Base-by-base conservation (phyloP, 2,888 invertebrate species). In the Philereme vetulata region DNA sequence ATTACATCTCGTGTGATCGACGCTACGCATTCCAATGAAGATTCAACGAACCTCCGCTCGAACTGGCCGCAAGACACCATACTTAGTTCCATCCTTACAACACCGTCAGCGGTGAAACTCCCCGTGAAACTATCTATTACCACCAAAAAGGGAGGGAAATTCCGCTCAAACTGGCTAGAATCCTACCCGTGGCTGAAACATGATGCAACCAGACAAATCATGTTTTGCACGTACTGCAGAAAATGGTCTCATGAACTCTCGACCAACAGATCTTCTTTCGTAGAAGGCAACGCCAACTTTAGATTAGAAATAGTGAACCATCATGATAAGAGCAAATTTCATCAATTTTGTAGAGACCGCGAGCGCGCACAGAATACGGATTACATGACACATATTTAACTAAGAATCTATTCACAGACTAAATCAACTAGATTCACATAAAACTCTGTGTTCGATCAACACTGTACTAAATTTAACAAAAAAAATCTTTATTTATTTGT, bases 291-390 rank as follows among this genome's bases (percentile, higher is more conserved):
- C 75, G 93, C 95, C 49, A 96, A 96, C 83, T 96, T 96, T 85
- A 93, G 96, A 54, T 88, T 96, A 64, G 96, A 96, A 88, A 96
- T 96, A 73, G 94, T 96, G 49, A 96, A 96, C 81, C 96, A 96
- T 82, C 96, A 96, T 77, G 95, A 96, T 80, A 96, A 95, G 80
- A 95, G 95, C 81, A 96, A 96, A 82, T 95, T 95, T 38, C 96
- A 96, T 81, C 93, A 94, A 71, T 84, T 95, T 73, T 96, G 96
- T 80, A 85, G 84, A 49, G 93, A 93, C 61, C 83, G 92, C 4
- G 93, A 93, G 72, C 71, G 68, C 52, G 67, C 72, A 5, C 74
- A 74, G 60, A 72, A 68, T 49, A 52, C 40, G 38, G 10, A 55
- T n/a, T 62, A 40, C 51, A 21, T 53, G 52, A 58, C 11, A 52